Evolutionary conservation across 2,888 invertebrate genomes (phyloP).

Genomic region (Saturnia pavonia): DNA sequence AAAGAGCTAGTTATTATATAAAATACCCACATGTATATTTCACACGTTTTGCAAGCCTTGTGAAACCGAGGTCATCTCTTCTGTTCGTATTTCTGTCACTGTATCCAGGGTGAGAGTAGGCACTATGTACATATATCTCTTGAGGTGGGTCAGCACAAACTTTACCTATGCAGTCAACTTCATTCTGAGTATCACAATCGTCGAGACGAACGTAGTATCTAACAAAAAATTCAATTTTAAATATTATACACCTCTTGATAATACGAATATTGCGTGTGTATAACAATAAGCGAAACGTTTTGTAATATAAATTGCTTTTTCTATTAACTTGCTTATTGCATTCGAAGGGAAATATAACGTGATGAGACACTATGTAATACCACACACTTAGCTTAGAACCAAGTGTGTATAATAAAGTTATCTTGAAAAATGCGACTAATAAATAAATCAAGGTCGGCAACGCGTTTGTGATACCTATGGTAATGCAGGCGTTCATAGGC

Average conservation of each 20-base stretch:
- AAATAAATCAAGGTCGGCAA: too few species aligned
- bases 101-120: conserved; percentile 84
- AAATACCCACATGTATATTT: conserved; percentile 65
- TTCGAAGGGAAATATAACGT: too few species aligned
- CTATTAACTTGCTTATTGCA: too few species aligned
- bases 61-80: conserved; percentile 82
- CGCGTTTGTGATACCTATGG: too few species aligned
- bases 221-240: conserved; percentile 24
- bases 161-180: conserved; percentile 81
- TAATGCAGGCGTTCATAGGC: too few species aligned
- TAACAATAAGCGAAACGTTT: not conserved
- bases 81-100: conserved; percentile 73
- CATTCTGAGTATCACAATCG: conserved; percentile 84
- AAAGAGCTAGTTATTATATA: too few species aligned
- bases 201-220: conserved; percentile 83
- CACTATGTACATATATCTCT: conserved; percentile 82
- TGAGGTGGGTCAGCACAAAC: conserved; percentile 84
- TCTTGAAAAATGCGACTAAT: too few species aligned
- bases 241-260: not conserved
- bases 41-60: conserved; percentile 69
- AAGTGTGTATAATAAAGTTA: too few species aligned
- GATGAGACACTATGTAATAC: too few species aligned
- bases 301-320: too few species aligned
- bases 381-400: too few species aligned
- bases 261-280: not conserved